phyloP scores from a whole-genome alignment of 1,140 invertebrate species.

The Latrodectus geometricus region DNA sequence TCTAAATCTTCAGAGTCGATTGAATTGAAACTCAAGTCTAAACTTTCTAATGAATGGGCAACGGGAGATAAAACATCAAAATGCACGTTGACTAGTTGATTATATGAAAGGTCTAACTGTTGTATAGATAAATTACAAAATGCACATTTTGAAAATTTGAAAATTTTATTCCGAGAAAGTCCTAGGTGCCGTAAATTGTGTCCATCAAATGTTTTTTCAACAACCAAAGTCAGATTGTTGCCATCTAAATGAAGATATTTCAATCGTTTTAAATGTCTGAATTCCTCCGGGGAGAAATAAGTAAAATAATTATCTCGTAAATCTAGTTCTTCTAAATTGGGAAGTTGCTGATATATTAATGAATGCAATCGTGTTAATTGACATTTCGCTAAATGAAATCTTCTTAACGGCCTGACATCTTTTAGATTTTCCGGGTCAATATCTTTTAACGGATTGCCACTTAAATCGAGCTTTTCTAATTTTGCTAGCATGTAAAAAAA shows the following conservation, averaged over 20 bases:
- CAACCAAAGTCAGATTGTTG: constrained; percentile 78
- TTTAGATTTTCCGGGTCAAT: constrained; percentile 75
- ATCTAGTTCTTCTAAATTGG: constrained; percentile 65
- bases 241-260: constrained; percentile 79
- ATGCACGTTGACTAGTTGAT: constrained; percentile 78
- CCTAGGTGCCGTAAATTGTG: constrained; percentile 71
- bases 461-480: constrained; percentile 78
- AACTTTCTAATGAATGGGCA: constrained; percentile 73
- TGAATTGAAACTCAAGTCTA: constrained; percentile 78
- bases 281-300: constrained; percentile 70
- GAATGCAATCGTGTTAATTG: constrained; percentile 64
- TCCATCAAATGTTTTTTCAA: constrained; percentile 79
- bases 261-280: constrained; percentile 71
- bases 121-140: constrained; percentile 78
- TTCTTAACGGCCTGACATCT: constrained; percentile 70
- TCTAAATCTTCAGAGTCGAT: constrained; percentile 70
- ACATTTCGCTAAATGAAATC: constrained; percentile 75
- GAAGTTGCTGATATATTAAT: constrained; percentile 63
- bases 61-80: constrained; percentile 74
- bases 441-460: constrained; percentile 79
- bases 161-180: constrained; percentile 79
- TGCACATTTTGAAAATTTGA: constrained; percentile 77
- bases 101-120: constrained; percentile 79
- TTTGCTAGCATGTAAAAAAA: constrained; percentile 78
- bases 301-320: constrained; percentile 79